Percentiles rank a stretch among this genome's conserved stretches.
phyloP scores from a whole-genome alignment of 2,888 invertebrate genomes.

The Euplexia lucipara region DNA sequence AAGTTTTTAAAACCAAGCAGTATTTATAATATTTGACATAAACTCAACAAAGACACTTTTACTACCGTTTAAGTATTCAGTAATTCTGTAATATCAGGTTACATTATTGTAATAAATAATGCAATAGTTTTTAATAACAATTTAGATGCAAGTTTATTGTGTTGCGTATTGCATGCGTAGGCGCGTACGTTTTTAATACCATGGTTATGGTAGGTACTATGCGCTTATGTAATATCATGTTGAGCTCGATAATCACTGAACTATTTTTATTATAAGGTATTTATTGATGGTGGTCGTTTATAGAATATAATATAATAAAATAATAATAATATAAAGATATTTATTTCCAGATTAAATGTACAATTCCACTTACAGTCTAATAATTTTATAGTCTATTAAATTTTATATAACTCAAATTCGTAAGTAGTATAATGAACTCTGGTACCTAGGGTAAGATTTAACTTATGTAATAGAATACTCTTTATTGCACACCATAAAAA shows the following conservation, averaged over 20 bases:
- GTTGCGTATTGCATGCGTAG: conserved; percentile 41
- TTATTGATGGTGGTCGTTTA: too few species aligned
- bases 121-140: conserved; percentile 49
- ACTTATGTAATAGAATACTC: too few species aligned
- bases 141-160: conserved; percentile 51
- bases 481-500: too few species aligned
- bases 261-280: not conserved
- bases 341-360: too few species aligned
- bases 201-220: conserved; percentile 14
- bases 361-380: too few species aligned
- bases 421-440: too few species aligned
- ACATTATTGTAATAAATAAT: conserved; percentile 53
- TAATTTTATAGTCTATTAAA: too few species aligned
- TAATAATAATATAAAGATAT: not conserved
- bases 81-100: conserved; percentile 48
- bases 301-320: too few species aligned
- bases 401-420: too few species aligned
- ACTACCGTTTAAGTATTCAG: conserved; percentile 49
- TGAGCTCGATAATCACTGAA: not conserved
- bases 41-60: conserved; percentile 11
- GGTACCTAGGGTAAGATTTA: too few species aligned
- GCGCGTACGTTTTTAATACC: conserved; percentile 41
- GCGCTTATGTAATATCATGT: not conserved
- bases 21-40: conserved; percentile 21
- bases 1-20: conserved; percentile 1